Base-by-base conservation (phyloP, 37 sponge, comb jelly and placozoan species). In the Cliona cf. orientalis region DNA sequence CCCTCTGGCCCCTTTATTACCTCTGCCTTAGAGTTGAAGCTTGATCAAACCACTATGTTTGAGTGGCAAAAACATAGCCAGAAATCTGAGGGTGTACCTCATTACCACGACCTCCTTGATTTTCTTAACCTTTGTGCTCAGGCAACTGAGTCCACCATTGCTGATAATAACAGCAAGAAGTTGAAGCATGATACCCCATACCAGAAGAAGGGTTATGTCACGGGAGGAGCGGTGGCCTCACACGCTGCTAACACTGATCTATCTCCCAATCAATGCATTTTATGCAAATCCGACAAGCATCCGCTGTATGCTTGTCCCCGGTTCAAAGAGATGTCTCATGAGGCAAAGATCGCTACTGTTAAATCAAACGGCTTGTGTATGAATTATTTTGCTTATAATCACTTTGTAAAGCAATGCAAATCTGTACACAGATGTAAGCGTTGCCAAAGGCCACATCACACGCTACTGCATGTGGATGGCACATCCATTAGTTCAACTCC, bases 401-500 rank as follows among this genome's bases (percentile, higher is more conserved):
- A 75, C 34, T 75, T 75, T 46, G 76, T 75, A 26, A 75, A 56
- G 37, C 35, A 59, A 9, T 75, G 76, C 57, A 49, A n/a, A n/a
- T n/a, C n/a, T n/a, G n/a, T n/a, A n/a, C n/a, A n/a, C n/a, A n/a
- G n/a, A n/a, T n/a, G n/a, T n/a, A n/a, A n/a, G n/a, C 14, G 37
- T n/a, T 74, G 74, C 58, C 74, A 74, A 36, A 74, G 55, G 37
- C 58, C 74, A 19, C 74, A 74, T 58, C 74, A 74, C 34, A 74
- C 74, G n/a, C 57, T 74, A 22, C 58, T 74, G 31, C 74, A 74
- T 35, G 39, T 67, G 9, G 68, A 31, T 34, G 21, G 21, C 39
- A 29, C 55, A n/a, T 5, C 49, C 6, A 72, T 26, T 25, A 9
- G 2, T 3, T 32, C 32, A 3, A 3, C 25, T 32, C 53, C 72